Conservation (phyloP, 2,113 vertebrate genomes). For the Apus apus region DNA sequence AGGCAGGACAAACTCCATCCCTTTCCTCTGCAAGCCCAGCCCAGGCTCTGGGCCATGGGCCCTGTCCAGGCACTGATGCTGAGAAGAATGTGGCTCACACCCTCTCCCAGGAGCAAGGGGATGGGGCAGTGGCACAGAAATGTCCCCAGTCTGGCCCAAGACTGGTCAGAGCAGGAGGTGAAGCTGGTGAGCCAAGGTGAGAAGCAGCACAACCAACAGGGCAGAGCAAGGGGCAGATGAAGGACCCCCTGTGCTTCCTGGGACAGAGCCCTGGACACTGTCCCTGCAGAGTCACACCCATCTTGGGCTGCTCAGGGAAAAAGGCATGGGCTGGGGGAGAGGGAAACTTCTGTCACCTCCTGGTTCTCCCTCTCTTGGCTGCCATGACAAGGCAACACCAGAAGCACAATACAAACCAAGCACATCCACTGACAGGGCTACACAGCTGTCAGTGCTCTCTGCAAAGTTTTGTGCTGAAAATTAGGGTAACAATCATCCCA, state of each 20-base stretch:
- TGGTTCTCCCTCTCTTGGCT: not conserved
- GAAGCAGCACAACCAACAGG: fast-evolving
- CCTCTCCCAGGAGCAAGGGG: not conserved
- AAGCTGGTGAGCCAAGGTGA: not conserved
- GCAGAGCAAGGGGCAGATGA: not conserved
- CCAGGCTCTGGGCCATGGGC: not conserved
- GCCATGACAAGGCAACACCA: not conserved
- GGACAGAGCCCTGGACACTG: not conserved
- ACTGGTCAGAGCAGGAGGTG: not conserved
- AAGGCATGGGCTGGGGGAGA: not conserved
- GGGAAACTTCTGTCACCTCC: not conserved
- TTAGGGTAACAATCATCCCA: not conserved
- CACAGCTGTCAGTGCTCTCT: not conserved
- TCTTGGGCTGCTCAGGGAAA: not conserved
- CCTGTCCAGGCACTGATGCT: not conserved
- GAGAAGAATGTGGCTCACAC: not conserved
- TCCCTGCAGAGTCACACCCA: not conserved
- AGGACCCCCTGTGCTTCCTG: not conserved
- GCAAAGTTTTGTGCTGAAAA: not conserved
- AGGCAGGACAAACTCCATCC: not conserved
- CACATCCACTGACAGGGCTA: not conserved
- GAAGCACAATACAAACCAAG: not conserved
- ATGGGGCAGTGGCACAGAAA: not conserved
- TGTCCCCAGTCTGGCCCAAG: not conserved
- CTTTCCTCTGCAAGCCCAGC: not conserved